A percentile compares a stretch with the other conserved stretches of the same genome.
phyloP scores from a whole-genome alignment of 2,888 invertebrate genomes.

The Cephus pulcher region DNA sequence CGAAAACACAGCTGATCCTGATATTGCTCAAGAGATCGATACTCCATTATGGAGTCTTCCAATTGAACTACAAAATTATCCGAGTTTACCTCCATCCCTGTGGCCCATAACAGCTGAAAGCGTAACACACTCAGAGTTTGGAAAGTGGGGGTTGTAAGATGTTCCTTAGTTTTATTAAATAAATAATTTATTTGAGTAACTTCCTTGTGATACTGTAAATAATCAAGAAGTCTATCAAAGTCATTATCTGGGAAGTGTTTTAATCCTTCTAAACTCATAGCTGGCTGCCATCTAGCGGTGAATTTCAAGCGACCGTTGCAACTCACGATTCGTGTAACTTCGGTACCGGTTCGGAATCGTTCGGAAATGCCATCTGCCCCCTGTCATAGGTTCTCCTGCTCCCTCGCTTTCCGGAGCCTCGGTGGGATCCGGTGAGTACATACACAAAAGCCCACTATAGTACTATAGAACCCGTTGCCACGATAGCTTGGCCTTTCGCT shows the following conservation, averaged over 20 bases:
- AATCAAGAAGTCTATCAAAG: neutral
- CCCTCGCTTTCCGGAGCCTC: constrained; percentile 20
- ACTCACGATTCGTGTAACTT: constrained; percentile 28
- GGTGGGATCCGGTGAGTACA: constrained; percentile 32
- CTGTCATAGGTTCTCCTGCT: constrained; percentile 30
- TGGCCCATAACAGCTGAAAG: constrained; percentile 70
- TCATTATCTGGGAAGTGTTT: neutral
- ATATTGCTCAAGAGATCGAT: constrained; percentile 62
- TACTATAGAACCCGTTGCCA: constrained; percentile 49
- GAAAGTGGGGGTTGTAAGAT: constrained; percentile 69
- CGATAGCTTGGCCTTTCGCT: constrained; percentile 36
- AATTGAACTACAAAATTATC: constrained; percentile 65
- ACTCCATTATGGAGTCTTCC: constrained; percentile 72
- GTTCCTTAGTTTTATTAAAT: neutral
- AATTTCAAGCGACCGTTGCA: neutral
- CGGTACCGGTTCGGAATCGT: constrained; percentile 36
- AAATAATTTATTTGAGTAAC: neutral
- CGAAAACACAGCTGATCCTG: constrained; percentile 51
- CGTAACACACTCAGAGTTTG: constrained; percentile 68
- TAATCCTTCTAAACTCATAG: neutral
- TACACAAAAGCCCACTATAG: constrained; percentile 41
- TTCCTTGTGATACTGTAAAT: neutral
- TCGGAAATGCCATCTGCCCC: constrained; percentile 42
- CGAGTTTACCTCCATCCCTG: constrained; percentile 73
- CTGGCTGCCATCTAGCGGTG: constrained; percentile 31